A percentile compares a stretch with the other conserved stretches of the same genome.
Evolutionary conservation across 2,888 invertebrate species (phyloP).

Genomic region (Miltochrista miniata): DNA sequence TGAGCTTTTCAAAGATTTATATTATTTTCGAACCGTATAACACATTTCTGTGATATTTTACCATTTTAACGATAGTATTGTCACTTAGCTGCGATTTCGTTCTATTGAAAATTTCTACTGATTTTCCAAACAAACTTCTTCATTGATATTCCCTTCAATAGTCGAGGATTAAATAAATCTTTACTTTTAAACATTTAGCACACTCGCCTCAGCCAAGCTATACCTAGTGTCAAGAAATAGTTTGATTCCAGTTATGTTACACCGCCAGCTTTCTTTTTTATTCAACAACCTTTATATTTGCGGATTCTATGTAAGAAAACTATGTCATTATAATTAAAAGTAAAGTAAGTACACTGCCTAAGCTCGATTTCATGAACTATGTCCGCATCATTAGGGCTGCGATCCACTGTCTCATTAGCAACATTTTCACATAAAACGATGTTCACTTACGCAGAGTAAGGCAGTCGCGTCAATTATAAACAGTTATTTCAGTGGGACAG

Average conservation of each 20-base stretch:
- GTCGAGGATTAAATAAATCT: too few relatives aligned
- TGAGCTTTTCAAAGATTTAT: constrained; percentile 31
- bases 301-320: constrained; percentile 30
- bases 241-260: too few relatives aligned
- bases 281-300: background rate
- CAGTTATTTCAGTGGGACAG: constrained; percentile 74
- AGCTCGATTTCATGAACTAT: constrained; percentile 65
- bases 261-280: too few relatives aligned
- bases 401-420: constrained; percentile 71
- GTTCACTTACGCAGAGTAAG: constrained; percentile 66
- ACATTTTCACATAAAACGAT: constrained; percentile 76
- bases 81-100: too few relatives aligned
- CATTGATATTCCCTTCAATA: too few relatives aligned
- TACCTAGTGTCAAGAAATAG: too few relatives aligned
- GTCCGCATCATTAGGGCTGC: constrained; percentile 69
- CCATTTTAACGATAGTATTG: too few relatives aligned
- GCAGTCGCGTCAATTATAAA: constrained; percentile 72
- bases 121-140: too few relatives aligned
- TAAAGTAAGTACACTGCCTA: constrained; percentile 37
- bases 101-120: too few relatives aligned
- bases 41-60: too few relatives aligned
- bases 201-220: too few relatives aligned
- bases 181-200: too few relatives aligned
- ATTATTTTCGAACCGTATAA: constrained; percentile 7
- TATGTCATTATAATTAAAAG: constrained; percentile 49